Evolutionary conservation across 2,113 vertebrate species (phyloP).

Genomic region (Psittacula cyanocephala): DNA sequence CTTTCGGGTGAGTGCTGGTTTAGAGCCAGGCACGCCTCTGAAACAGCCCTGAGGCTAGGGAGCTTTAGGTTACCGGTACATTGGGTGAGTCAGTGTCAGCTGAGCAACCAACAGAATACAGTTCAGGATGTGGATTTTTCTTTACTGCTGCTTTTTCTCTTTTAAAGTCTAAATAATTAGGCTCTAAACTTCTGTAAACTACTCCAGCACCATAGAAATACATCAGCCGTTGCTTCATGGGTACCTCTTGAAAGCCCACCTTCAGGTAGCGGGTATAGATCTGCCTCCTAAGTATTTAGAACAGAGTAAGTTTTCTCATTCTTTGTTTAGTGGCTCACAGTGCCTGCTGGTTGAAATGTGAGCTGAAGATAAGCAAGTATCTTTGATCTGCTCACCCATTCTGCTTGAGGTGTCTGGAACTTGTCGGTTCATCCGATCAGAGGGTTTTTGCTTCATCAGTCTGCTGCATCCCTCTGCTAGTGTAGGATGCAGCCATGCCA

Average conservation of each 20-base stretch:
- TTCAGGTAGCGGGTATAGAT: background rate
- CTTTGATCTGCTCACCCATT: background rate
- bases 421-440: background rate
- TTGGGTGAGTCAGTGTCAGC: background rate
- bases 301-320: background rate
- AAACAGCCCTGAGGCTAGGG: background rate
- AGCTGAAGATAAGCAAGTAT: background rate
- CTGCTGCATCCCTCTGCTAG: background rate
- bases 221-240: background rate
- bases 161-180: background rate
- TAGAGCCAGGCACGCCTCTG: background rate
- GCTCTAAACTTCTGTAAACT: background rate
- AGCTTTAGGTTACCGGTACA: background rate
- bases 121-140: background rate
- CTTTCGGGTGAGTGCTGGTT: background rate
- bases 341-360: background rate
- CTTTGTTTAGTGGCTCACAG: background rate
- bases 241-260: background rate
- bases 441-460: background rate
- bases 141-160: background rate
- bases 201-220: background rate
- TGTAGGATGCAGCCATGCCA: background rate
- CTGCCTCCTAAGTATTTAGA: background rate
- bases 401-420: background rate
- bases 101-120: background rate